Conservation (phyloP, 2,888 invertebrate species). For the Aethes cnicana region DNA sequence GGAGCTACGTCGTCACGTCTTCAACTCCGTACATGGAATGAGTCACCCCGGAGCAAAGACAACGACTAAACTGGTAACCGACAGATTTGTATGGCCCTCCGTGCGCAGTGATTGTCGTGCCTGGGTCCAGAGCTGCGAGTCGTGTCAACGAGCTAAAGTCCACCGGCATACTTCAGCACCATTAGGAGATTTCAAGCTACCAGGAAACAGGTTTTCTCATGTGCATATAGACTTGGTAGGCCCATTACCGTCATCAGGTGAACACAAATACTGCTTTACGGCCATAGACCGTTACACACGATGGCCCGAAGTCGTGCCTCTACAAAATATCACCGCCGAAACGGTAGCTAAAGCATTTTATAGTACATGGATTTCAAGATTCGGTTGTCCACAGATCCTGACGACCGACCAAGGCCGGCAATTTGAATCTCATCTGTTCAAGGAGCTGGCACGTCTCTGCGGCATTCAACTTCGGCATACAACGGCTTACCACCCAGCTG, state of each 20-base stretch:
- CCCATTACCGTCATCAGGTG: slow-evolving; percentile 7
- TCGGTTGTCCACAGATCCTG: slow-evolving; percentile 45
- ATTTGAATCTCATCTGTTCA: slow-evolving; percentile 50
- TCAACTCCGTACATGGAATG: slow-evolving; percentile 14
- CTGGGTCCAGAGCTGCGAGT: slow-evolving; percentile 41
- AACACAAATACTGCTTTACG: slow-evolving; percentile 22
- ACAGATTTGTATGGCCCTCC: slow-evolving; percentile 48
- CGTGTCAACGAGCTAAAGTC: slow-evolving; percentile 19
- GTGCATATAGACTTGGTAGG: slow-evolving; percentile 17
- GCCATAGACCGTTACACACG: slow-evolving; percentile 43
- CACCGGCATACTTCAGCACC: slow-evolving; percentile 22
- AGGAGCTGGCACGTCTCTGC: slow-evolving; percentile 32
- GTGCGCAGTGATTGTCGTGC: slow-evolving; percentile 35
- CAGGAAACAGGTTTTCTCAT: not conserved
- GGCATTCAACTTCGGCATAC: slow-evolving; percentile 36
- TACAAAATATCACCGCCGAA: slow-evolving; percentile 44
- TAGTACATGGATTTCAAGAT: slow-evolving; percentile 50
- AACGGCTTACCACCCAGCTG: slow-evolving; percentile 50
- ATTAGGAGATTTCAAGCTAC: not conserved
- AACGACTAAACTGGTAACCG: slow-evolving; percentile 33
- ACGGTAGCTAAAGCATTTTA: slow-evolving; percentile 45
- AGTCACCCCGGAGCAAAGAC: slow-evolving; percentile 6
- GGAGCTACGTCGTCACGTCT: not conserved
- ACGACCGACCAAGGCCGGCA: slow-evolving; percentile 54
- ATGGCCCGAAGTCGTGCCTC: slow-evolving; percentile 48